These are phyloP conservation scores for Eurosta solidaginis DNA, from an alignment of 1,140 invertebrate genomes.

Conservation along the genomic window DNA sequence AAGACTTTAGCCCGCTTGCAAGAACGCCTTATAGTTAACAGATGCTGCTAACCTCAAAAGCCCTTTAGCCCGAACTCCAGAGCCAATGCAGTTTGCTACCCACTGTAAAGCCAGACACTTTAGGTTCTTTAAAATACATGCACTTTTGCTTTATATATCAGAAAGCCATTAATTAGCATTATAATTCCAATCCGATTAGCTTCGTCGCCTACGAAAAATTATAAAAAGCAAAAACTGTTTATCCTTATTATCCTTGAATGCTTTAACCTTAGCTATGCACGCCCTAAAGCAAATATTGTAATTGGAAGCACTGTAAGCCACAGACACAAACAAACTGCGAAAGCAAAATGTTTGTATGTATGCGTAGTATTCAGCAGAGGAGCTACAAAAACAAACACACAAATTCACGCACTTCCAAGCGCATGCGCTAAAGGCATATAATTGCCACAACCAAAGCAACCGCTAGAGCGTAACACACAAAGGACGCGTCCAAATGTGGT, in stretches of 20 bases:
- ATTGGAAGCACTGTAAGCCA: background rate
- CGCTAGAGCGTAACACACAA: background rate
- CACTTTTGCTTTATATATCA: too few relatives aligned
- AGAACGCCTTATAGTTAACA: too few relatives aligned
- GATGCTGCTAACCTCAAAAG: too few relatives aligned
- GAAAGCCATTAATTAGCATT: background rate
- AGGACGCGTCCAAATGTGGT: constrained; percentile 20
- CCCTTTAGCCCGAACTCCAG: too few relatives aligned
- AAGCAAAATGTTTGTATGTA: too few relatives aligned
- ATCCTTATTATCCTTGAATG: background rate
- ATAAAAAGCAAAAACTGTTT: constrained; percentile 17
- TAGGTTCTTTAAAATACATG: too few relatives aligned
- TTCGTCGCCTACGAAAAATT: background rate
- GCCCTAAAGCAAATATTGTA: constrained; percentile 1
- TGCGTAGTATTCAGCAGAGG: background rate
- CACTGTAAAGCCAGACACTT: too few relatives aligned
- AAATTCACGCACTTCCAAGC: background rate
- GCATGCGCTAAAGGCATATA: background rate
- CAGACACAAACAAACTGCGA: background rate
- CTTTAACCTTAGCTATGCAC: background rate
- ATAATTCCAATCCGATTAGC: background rate
- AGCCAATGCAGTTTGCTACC: too few relatives aligned
- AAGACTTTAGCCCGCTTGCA: too few relatives aligned
- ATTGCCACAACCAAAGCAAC: constrained; percentile 17
- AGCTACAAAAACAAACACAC: background rate